Evolutionary conservation across 2,797 vertebrate genomes (phyloP).

Genomic region (Cryptoprocta ferox): DNA sequence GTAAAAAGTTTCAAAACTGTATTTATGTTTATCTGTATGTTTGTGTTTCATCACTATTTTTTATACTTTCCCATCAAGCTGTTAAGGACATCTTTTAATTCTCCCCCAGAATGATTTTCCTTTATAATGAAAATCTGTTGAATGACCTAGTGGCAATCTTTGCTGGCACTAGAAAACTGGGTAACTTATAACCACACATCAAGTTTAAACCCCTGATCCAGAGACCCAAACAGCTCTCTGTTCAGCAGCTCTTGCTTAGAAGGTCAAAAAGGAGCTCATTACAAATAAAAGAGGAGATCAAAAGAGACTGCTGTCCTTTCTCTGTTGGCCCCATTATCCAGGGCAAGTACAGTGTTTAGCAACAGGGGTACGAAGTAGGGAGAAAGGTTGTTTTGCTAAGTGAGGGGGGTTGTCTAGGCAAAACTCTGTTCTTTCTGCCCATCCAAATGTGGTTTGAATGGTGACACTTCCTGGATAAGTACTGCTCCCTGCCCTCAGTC

Average conservation of each 20-base stretch:
- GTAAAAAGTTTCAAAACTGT: conserved; percentile 13
- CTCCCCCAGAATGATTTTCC: conserved; percentile 2
- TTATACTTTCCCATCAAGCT: neutral
- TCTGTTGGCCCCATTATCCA: neutral
- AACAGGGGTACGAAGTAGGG: rapidly evolving
- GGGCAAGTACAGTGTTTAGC: neutral
- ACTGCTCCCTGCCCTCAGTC: neutral
- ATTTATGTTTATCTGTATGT: neutral
- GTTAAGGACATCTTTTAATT: neutral
- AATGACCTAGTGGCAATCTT: neutral
- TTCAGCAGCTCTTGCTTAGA: neutral
- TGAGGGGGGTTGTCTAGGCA: neutral
- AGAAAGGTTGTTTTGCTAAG: neutral
- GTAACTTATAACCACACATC: neutral
- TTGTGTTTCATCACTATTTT: conserved; percentile 22
- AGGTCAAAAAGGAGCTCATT: neutral
- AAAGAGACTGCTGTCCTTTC: neutral
- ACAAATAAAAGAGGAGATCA: neutral
- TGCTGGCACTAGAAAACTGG: neutral
- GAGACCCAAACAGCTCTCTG: neutral
- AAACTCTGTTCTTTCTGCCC: neutral
- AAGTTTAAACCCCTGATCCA: neutral
- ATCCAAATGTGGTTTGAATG: neutral
- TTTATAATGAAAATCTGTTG: conserved; percentile 7
- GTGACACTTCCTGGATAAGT: neutral